These are phyloP conservation scores for Elymnias hypermnestra DNA, from an alignment of 1,140 invertebrate genomes.

Conservation along the genomic window DNA sequence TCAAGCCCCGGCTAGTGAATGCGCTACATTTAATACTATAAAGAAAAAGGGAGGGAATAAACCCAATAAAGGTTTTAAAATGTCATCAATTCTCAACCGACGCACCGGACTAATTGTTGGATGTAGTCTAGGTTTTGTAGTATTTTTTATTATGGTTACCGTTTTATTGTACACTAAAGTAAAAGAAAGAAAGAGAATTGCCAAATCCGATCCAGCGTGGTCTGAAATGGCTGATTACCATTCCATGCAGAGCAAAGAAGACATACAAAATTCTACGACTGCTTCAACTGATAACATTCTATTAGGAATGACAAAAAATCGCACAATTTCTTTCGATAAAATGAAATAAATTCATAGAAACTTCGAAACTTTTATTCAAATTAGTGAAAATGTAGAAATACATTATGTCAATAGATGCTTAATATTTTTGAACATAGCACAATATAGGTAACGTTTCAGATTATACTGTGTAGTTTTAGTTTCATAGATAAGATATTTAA, in stretches of 20 bases:
- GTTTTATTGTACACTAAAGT: conserved; percentile 67
- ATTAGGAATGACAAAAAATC: conserved; percentile 61
- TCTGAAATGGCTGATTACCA: conserved; percentile 69
- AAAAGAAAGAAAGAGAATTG: conserved; percentile 66
- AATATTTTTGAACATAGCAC: not conserved
- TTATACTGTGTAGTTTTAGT: not conserved
- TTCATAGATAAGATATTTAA: conserved; percentile 13
- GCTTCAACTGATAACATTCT: conserved; percentile 70
- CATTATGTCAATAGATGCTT: conserved; percentile 11
- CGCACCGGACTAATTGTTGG: conserved; percentile 65
- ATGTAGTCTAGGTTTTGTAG: conserved; percentile 60
- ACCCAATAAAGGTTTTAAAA: conserved; percentile 45
- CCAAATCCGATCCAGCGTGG: conserved; percentile 67
- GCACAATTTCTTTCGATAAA: conserved; percentile 53
- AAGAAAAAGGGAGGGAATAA: conserved; percentile 47
- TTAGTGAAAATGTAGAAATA: not conserved
- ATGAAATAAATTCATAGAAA: conserved; percentile 29
- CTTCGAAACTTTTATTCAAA: not conserved
- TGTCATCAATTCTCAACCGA: conserved; percentile 55
- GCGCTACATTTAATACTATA: conserved; percentile 55
- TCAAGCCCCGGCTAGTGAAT: conserved; percentile 59
- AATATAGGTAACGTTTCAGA: not conserved
- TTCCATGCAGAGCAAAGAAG: conserved; percentile 68
- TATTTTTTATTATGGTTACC: conserved; percentile 68
- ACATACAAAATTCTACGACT: conserved; percentile 60